Evolutionary conservation across 2,888 invertebrate species (phyloP).

Genomic region (Drosophila atroscutellata): DNA sequence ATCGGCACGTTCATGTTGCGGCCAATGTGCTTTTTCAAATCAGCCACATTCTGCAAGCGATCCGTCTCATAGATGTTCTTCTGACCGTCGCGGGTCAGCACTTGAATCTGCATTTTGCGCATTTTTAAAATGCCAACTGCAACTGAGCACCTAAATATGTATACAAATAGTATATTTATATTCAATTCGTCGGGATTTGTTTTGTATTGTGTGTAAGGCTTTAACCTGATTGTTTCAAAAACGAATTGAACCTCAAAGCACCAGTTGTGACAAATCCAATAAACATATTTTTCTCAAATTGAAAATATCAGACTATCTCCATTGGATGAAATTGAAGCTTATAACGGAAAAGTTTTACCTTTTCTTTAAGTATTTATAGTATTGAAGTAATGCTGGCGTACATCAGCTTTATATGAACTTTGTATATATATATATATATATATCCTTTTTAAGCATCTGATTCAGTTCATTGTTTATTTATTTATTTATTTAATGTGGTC

Average conservation of each 20-base stretch:
- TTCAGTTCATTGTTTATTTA: background rate
- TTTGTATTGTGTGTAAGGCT: slow-evolving; percentile 2
- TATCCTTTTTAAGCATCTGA: background rate
- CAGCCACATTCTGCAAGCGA: slow-evolving; percentile 55
- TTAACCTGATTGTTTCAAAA: background rate
- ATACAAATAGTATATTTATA: background rate
- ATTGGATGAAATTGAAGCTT: background rate
- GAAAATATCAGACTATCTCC: background rate
- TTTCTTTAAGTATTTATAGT: background rate
- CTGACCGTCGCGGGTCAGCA: slow-evolving; percentile 62
- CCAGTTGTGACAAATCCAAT: background rate
- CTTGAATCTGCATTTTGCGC: slow-evolving; percentile 55
- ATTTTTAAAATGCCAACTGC: slow-evolving; percentile 24
- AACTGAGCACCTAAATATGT: background rate
- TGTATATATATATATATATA: no score
- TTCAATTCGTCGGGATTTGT: slow-evolving; percentile 2
- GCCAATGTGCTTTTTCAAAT: slow-evolving; percentile 56
- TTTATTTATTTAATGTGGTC: background rate
- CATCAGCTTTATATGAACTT: no score
- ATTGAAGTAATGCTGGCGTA: background rate
- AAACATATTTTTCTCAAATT: background rate
- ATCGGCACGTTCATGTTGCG: slow-evolving; percentile 60
- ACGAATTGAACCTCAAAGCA: slow-evolving; percentile 28
- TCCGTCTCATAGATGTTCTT: slow-evolving; percentile 57
- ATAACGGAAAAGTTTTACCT: background rate